Evolutionary conservation across 2,113 vertebrate genomes (phyloP), one percentile per base, ranked within the genome.

Genomic region (Hippolais icterina): DNA sequence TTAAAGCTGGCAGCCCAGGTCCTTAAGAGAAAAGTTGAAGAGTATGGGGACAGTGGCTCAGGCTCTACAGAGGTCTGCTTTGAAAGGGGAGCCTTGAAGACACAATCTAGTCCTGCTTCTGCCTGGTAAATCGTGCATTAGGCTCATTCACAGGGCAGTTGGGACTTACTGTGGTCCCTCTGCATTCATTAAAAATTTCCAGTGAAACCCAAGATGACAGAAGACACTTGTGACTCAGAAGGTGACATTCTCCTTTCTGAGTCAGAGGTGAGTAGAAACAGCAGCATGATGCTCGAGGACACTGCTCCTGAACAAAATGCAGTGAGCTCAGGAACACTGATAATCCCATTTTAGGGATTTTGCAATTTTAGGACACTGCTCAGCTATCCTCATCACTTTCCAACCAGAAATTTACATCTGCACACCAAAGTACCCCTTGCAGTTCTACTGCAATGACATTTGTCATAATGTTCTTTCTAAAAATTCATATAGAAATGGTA

Each of bases 171-270:
- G 44, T 39, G 35, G 22, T 80, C 33, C 74, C 77, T 52, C 49
- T 1, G 4, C 31, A 47, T 20, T 56, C 54, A 37, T 60, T 81
- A 90, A 90, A 96, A 88, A 71, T 60, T 89, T 90, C 75, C 68
- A 61, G 72, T 57, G 83, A 88, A 95, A 74, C 28, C 44, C 68
- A 81, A 33, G 60, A 79, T 46, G 52, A 75, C 15, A 10, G 37
- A 80, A 60, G 50, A 86, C 64, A 63, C n/a, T 1, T 0, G 1
- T 93, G 95, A 94, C 83, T 93, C 94, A 88, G 76, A 59, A 78
- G 68, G 64, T 87, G 79, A 78, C 71, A 71, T 71, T 87, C 65
- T 89, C 25, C 56, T 90, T 92, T 92, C 90, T 93, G 82, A 96
- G 79, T 95, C 94, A 93, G 82, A 93, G 65, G 41, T 27, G 78